Evolutionary conservation across 2,113 vertebrate species (phyloP).

Genomic region (Cacatua alba): DNA sequence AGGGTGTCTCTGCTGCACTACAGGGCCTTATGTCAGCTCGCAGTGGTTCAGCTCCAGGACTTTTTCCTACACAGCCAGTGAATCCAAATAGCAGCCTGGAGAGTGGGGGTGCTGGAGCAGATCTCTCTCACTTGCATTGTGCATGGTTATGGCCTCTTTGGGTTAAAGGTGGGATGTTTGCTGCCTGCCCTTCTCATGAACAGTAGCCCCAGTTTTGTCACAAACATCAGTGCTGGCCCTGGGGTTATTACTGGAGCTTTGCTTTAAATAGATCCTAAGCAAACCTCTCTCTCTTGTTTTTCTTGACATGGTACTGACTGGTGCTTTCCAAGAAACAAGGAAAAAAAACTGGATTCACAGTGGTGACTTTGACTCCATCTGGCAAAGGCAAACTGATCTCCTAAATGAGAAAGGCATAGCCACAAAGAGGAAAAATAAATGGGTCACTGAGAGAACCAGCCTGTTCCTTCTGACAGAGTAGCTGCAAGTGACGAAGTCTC

Average conservation of each 20-base stretch:
- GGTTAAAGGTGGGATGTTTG: neutral
- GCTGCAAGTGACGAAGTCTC: neutral
- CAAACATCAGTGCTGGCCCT: neutral
- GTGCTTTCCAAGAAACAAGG: conserved; percentile 80
- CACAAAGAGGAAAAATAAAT: conserved; percentile 5
- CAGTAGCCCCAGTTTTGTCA: conserved; percentile 36
- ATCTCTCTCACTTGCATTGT: neutral
- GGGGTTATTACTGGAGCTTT: conserved; percentile 54
- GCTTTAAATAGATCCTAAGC: conserved; percentile 73
- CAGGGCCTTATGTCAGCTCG: neutral
- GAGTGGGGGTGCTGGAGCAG: neutral
- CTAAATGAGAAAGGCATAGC: conserved; percentile 42
- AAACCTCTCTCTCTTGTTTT: conserved; percentile 77
- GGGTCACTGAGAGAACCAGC: neutral
- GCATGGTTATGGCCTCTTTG: neutral
- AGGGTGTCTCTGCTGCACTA: neutral
- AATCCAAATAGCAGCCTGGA: neutral
- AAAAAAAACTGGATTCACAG: conserved; percentile 51
- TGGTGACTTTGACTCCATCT: conserved; percentile 67
- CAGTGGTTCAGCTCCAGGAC: neutral
- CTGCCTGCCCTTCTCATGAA: neutral
- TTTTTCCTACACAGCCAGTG: neutral
- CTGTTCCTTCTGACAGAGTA: neutral
- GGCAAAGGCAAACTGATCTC: conserved; percentile 30
- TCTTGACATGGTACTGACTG: conserved; percentile 73